Conservation (phyloP, 2,888 invertebrate genomes). For the Boloria selene region DNA sequence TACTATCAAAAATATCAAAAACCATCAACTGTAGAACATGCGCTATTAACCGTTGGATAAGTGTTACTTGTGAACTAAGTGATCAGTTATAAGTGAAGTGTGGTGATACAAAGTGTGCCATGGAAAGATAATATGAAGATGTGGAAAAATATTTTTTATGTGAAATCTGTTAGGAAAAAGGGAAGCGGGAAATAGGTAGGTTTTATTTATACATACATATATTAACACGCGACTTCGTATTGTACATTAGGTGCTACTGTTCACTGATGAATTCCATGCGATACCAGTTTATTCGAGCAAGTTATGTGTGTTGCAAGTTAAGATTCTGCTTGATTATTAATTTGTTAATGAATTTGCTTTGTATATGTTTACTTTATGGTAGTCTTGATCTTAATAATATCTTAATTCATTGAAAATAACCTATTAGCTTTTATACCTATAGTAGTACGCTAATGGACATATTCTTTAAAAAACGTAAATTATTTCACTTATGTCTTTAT, state of each 20-base stretch:
- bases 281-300: constrained; percentile 38
- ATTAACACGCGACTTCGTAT: constrained; percentile 21
- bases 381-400: no score
- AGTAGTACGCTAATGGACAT: no score
- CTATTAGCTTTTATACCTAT: no score
- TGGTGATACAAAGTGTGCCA: constrained; percentile 46
- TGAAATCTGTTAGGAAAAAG: constrained; percentile 79
- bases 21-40: constrained; percentile 20
- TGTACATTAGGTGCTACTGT: constrained; percentile 32
- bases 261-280: constrained; percentile 35
- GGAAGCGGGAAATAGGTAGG: constrained; percentile 64
- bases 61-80: constrained; percentile 29
- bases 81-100: constrained; percentile 39
- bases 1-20: constrained; percentile 12
- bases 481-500: no score
- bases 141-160: constrained; percentile 71
- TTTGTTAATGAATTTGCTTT: constrained; percentile 17
- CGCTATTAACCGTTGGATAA: constrained; percentile 12
- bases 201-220: constrained; percentile 10
- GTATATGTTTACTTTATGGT: neutral
- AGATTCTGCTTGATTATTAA: constrained; percentile 27
- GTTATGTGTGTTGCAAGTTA: constrained; percentile 28
- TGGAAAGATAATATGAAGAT: constrained; percentile 67
- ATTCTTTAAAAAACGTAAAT: no score
- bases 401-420: no score